Conservation (phyloP, 2,797 vertebrate species). For the Phalanger gymnotis region DNA sequence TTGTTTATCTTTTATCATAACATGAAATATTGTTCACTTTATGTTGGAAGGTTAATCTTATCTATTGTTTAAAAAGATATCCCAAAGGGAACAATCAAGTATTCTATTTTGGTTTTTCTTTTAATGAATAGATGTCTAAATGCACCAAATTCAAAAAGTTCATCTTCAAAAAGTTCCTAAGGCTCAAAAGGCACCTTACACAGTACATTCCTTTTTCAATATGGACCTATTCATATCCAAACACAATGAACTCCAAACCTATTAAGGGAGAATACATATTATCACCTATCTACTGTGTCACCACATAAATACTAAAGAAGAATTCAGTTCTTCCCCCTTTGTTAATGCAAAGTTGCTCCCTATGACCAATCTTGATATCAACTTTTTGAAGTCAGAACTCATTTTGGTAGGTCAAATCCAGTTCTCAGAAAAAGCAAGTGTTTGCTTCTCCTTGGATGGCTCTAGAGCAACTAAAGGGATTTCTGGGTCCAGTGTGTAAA, state of each 20-base stretch:
- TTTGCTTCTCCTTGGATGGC: constrained; percentile 61
- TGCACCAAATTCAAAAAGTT: background rate
- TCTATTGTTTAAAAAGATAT: constrained; percentile 56
- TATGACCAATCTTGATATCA: constrained; percentile 17
- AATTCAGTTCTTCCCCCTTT: constrained; percentile 26
- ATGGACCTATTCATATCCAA: background rate
- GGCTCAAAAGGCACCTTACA: constrained; percentile 22
- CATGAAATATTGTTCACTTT: constrained; percentile 51
- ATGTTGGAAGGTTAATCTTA: constrained; percentile 48
- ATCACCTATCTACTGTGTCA: background rate
- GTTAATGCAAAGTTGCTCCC: constrained; percentile 22
- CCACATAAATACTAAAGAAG: constrained; percentile 27
- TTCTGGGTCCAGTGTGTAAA: constrained; percentile 93
- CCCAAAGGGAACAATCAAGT: background rate
- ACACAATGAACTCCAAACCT: background rate
- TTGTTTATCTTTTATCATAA: constrained; percentile 67
- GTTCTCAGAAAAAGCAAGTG: constrained; percentile 28
- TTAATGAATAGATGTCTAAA: background rate
- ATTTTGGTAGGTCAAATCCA: constrained; percentile 1
- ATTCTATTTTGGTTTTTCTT: constrained; percentile 11
- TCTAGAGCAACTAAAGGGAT: constrained; percentile 82
- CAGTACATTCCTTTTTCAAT: background rate
- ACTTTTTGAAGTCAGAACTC: constrained; percentile 40
- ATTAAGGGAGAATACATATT: background rate
- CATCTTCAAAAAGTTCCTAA: constrained; percentile 6